These are phyloP conservation scores for Platycercus adscitus DNA, from an alignment of 2,113 vertebrate species.

Conservation along the genomic window DNA sequence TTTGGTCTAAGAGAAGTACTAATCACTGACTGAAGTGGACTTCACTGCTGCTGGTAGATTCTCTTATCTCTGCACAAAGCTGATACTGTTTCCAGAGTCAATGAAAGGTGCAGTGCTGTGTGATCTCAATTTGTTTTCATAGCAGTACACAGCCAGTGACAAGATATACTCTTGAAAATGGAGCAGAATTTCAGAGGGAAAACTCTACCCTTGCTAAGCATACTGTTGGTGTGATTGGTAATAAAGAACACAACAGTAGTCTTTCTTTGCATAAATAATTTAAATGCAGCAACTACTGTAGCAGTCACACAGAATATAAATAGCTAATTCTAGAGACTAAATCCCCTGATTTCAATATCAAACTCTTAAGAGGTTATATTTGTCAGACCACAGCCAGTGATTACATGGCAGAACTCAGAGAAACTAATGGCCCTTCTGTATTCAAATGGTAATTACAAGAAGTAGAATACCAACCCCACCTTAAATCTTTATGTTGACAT, in stretches of 20 bases:
- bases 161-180: background rate
- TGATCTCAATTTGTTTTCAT: slow-evolving; percentile 7
- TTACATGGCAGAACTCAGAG: background rate
- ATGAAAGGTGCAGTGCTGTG: background rate
- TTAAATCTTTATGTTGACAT: slow-evolving; percentile 22
- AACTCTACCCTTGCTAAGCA: slow-evolving; percentile 21
- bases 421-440: slow-evolving; percentile 5
- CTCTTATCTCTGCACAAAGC: background rate
- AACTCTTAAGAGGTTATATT: slow-evolving; percentile 10
- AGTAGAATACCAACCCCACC: background rate
- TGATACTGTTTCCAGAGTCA: slow-evolving; percentile 28
- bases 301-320: slow-evolving; percentile 66
- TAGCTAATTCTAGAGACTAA: slow-evolving; percentile 54
- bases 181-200: slow-evolving; percentile 23
- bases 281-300: slow-evolving; percentile 55
- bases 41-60: background rate
- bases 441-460: slow-evolving; percentile 37
- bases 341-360: slow-evolving; percentile 62
- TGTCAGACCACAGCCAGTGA: background rate
- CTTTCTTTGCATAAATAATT: slow-evolving; percentile 74
- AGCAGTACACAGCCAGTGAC: background rate
- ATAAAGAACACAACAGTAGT: slow-evolving; percentile 42
- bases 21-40: background rate
- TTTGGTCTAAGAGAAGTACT: slow-evolving; percentile 27
- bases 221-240: slow-evolving; percentile 9